Evolutionary conservation across 2,797 vertebrate species (phyloP).

Genomic region (Pangasius mekongensis): DNA sequence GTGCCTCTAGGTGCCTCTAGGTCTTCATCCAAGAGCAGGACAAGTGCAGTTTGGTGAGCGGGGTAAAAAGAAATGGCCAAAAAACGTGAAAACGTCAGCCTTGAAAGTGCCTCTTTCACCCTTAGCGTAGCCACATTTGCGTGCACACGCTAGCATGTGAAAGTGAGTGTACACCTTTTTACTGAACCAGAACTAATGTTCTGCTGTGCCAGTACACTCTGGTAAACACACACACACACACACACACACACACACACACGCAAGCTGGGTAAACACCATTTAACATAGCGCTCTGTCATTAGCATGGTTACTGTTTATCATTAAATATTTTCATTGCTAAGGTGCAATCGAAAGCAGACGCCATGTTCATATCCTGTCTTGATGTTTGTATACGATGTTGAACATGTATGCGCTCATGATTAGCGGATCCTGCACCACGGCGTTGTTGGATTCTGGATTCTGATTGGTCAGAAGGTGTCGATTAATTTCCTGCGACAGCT

Average conservation of each 20-base stretch:
- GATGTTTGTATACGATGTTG: background rate
- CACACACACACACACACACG: background rate
- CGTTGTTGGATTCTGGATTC: background rate
- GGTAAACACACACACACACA: background rate
- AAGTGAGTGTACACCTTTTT: background rate
- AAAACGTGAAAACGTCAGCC: background rate
- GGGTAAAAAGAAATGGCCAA: background rate
- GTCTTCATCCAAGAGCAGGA: background rate
- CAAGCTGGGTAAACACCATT: constrained; percentile 6
- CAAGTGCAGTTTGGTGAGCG: constrained; percentile 19
- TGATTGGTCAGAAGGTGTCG: background rate
- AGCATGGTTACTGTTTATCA: background rate
- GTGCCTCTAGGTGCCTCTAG: background rate
- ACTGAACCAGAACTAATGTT: background rate
- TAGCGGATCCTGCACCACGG: background rate
- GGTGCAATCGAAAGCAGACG: background rate
- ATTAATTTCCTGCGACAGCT: background rate
- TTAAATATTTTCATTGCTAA: constrained; percentile 2
- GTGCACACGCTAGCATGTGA: background rate
- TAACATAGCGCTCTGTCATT: background rate
- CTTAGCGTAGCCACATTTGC: background rate
- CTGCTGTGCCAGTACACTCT: background rate
- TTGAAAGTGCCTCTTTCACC: background rate
- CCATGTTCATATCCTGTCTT: background rate
- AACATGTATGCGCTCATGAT: background rate